These are phyloP conservation scores for Nemapogon koenigi DNA, from an alignment of 2,888 invertebrate genomes.

Conservation along the genomic window DNA sequence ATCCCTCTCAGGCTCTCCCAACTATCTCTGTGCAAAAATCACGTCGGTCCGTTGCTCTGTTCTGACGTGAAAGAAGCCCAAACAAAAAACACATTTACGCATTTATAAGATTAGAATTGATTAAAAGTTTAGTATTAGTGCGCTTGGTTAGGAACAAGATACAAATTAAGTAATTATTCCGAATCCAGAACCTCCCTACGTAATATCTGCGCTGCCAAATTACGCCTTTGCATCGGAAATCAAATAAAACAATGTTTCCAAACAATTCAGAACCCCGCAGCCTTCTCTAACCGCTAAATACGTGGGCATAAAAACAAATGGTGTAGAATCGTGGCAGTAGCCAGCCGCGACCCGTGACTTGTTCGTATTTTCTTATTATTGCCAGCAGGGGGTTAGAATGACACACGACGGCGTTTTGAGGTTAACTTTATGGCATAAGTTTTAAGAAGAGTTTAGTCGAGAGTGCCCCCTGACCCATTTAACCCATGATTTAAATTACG, in stretches of 20 bases:
- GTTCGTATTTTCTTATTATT: background rate
- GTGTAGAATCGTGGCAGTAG: conserved; percentile 1
- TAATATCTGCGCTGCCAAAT: too few relatives aligned
- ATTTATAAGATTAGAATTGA: too few relatives aligned
- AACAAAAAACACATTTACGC: too few relatives aligned
- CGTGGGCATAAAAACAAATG: conserved; percentile 7
- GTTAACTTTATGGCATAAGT: background rate
- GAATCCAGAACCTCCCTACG: too few relatives aligned
- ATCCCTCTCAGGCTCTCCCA: too few relatives aligned
- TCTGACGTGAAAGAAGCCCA: too few relatives aligned
- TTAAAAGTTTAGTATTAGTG: too few relatives aligned
- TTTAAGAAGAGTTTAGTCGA: too few relatives aligned
- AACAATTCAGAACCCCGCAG: conserved; percentile 3
- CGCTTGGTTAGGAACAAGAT: too few relatives aligned
- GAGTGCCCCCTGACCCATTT: background rate
- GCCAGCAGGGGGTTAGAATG: conserved; percentile 1
- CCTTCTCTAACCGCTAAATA: conserved; percentile 8
- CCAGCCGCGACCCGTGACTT: background rate
- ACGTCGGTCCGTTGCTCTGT: too few relatives aligned
- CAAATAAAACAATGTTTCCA: conserved; percentile 7
- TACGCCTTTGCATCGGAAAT: conserved; percentile 5
- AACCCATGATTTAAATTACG: background rate
- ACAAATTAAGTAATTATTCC: too few relatives aligned
- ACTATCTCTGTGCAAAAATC: too few relatives aligned
- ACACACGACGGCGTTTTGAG: background rate